Conservation (phyloP, 2,797 vertebrate species). For the Acanthiza pusilla region DNA sequence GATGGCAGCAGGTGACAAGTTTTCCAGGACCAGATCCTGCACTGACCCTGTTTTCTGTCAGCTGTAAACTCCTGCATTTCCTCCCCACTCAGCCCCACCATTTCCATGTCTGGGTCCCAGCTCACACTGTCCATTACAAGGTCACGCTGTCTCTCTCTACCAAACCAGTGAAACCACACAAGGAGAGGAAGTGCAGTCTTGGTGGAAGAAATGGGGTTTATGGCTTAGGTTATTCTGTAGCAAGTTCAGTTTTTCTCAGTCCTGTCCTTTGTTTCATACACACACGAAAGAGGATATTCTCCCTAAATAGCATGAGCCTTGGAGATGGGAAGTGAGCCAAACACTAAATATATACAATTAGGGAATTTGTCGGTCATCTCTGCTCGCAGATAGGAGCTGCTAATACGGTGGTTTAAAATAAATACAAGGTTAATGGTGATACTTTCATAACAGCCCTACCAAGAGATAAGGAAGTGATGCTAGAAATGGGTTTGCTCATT, state of each 20-base stretch:
- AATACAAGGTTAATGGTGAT: not conserved
- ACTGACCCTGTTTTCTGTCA: not conserved
- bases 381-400: not conserved
- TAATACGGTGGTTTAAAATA: not conserved
- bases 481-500: not conserved
- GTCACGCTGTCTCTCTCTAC: not conserved
- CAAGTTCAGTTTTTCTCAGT: not conserved
- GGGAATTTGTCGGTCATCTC: not conserved
- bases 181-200: not conserved
- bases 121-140: not conserved
- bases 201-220: not conserved
- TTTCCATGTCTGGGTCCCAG: not conserved
- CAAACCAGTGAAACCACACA: not conserved
- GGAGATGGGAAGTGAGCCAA: not conserved
- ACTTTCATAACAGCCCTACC: not conserved
- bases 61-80: not conserved
- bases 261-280: not conserved
- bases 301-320: not conserved
- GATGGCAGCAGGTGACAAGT: constrained; percentile 23
- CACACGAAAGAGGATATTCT: not conserved
- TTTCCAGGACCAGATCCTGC: not conserved
- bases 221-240: not conserved
- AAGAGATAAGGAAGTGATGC: not conserved
- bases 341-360: not conserved
- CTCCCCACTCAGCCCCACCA: not conserved